phyloP scores from a whole-genome alignment of 2,888 invertebrate genomes.

The Tipula confusa region DNA sequence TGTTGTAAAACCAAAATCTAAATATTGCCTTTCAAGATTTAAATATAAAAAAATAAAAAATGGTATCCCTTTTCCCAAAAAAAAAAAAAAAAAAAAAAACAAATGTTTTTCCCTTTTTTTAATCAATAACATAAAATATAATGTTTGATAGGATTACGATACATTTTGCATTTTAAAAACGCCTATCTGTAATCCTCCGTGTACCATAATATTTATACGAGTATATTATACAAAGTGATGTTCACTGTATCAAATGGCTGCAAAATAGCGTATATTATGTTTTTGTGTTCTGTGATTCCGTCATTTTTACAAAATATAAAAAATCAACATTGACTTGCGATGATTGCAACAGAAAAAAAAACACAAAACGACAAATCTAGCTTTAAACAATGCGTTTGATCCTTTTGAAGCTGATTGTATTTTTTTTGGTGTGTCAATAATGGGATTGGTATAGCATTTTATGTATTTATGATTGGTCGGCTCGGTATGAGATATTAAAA shows the following conservation, averaged over 20 bases:
- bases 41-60: no score
- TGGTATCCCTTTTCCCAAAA: background rate
- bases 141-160: slow-evolving; percentile 20
- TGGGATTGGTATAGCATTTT: no score
- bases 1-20: background rate
- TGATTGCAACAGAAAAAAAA: background rate
- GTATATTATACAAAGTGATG: background rate
- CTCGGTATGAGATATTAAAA: background rate
- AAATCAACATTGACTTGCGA: background rate
- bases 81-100: no score
- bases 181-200: background rate
- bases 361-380: no score
- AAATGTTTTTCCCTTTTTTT: background rate
- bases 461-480: background rate
- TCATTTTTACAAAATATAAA: background rate
- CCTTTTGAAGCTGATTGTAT: background rate
- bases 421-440: no score
- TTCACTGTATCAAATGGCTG: background rate
- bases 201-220: background rate
- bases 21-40: background rate
- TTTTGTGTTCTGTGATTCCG: background rate
- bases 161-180: background rate
- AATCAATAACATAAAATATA: background rate
- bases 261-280: background rate
- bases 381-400: background rate